phyloP scores from a whole-genome alignment of 2,888 invertebrate species.

The Helleia helle region DNA sequence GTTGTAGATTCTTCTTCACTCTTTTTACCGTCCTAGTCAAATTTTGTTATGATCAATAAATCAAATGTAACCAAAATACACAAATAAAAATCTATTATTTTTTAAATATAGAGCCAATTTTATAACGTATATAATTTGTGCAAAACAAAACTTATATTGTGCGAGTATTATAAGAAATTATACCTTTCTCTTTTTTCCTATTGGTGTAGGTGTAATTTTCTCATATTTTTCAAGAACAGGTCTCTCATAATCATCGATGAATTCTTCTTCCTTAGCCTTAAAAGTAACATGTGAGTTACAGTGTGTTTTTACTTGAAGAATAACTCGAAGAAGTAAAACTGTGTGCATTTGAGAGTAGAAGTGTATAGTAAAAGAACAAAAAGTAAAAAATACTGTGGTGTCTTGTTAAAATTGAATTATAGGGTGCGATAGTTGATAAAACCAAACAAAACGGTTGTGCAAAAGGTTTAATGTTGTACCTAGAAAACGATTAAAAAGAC shows the following conservation, averaged over 20 bases:
- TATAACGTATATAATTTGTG: too few species aligned
- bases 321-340: not conserved
- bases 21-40: conserved; percentile 28
- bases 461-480: not conserved
- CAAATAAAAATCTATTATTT: not conserved
- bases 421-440: not conserved
- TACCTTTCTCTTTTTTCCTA: conserved; percentile 70
- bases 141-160: too few species aligned
- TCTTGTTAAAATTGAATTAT: not conserved
- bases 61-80: not conserved
- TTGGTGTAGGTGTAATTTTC: conserved; percentile 67
- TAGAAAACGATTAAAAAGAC: not conserved
- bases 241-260: conserved; percentile 82
- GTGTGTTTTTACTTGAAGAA: not conserved
- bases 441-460: not conserved
- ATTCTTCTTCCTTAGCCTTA: conserved; percentile 62
- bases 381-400: not conserved
- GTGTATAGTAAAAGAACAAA: not conserved
- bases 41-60: conserved; percentile 8
- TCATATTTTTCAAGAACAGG: conserved; percentile 82
- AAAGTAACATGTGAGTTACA: conserved; percentile 21
- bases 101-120: not conserved
- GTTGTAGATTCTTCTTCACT: conserved; percentile 20
- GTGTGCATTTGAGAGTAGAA: not conserved
- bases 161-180: conserved; percentile 17